Base-by-base conservation (phyloP, 1,140 invertebrate genomes). In the Apis florea region DNA sequence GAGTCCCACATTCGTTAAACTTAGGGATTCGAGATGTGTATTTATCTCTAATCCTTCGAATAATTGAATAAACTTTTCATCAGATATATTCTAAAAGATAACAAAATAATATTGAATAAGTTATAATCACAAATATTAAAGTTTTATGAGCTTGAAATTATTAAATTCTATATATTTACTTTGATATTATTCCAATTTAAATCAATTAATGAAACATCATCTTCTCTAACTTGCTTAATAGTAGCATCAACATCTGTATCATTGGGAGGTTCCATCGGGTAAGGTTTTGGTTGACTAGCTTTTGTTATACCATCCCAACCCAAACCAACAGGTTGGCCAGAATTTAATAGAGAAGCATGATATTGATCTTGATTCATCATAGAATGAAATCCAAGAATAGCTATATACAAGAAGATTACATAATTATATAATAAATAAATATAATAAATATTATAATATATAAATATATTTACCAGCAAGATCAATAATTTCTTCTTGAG, bases 311-410 rank as follows among this genome's bases (percentile, higher is more conserved):
- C 98, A 91, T 98, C 97, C 97, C 97, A 98, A 79, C 97, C 97
- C 79, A 98, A 94, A 68, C 97, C 97, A 82, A 97, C 95, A 0
- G 97, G 97, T 92, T 98, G 97, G 26, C 97, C 97, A 94, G 98
- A 98, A 94, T 98, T 98, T 78, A 98, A 92, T 70, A 98, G 93
- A 61, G 98, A 99, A 72, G 98, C 98, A 94, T 99, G 98, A 94
- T 99, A 99, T 94, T 99, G 99, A 92, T 99, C 98, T 95, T 99
- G 99, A 94, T 99, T 99, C 96, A 99, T 97, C 97, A 99, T 99
- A 71, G 98, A 99, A 94, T 99, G 99, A 95, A 99, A 99, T 89
- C 99, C 99, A 83, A 99, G 95, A 94, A 99, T 99, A 94, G 98
- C 98, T 98, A 93, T 47, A 95, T 94, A 87, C 26, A 86, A 89